These are phyloP conservation scores for Morelia viridis DNA, from an alignment of 2,797 vertebrate species.

Conservation along the genomic window DNA sequence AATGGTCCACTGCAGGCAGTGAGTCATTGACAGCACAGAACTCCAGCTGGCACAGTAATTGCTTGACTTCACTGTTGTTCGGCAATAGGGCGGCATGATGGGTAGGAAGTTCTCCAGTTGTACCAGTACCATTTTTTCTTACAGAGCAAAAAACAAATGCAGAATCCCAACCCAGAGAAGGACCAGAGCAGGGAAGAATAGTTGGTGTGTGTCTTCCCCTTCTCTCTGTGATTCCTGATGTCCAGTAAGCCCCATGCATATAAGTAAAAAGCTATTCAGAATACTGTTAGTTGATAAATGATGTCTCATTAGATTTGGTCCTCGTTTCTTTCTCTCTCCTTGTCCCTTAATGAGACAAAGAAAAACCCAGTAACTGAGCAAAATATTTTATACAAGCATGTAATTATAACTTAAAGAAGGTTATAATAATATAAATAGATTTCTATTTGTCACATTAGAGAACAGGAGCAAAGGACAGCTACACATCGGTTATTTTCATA, in stretches of 20 bases:
- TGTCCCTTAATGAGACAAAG: neutral
- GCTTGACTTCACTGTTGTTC: neutral
- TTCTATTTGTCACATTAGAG: neutral
- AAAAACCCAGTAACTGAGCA: neutral
- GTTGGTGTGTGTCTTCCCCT: neutral
- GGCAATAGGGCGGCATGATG: neutral
- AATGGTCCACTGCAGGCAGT: neutral
- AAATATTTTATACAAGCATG: neutral
- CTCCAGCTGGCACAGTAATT: neutral
- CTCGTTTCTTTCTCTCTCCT: neutral
- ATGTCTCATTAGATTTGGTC: neutral
- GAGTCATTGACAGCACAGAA: neutral
- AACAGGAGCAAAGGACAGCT: neutral
- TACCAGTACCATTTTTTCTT: neutral
- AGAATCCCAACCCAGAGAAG: neutral
- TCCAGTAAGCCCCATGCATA: neutral
- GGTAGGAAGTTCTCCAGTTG: neutral
- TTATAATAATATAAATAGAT: neutral
- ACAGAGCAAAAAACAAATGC: neutral
- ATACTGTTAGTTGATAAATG: neutral
- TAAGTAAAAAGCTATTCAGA: neutral
- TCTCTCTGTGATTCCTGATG: neutral
- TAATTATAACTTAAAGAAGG: neutral
- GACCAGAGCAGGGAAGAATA: neutral
- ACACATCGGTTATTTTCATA: neutral